Evolutionary conservation across 2,113 vertebrate genomes (phyloP).

Genomic region (Lagenorhynchus albirostris): DNA sequence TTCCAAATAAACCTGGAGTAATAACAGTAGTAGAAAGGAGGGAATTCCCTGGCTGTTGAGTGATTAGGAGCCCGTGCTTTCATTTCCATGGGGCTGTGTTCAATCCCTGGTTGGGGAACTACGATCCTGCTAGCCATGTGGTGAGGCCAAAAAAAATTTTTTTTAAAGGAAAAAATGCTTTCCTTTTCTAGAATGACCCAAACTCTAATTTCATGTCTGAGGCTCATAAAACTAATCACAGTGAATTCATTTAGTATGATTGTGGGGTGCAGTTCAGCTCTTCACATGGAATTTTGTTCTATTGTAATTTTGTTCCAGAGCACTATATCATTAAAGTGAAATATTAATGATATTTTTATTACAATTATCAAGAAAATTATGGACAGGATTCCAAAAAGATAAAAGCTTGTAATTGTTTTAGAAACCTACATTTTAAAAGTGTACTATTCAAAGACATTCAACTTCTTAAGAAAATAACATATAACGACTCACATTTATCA

Average conservation of each 20-base stretch:
- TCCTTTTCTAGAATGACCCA: slow-evolving; percentile 29
- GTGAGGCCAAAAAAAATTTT: neutral
- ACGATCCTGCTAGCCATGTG: neutral
- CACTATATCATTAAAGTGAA: slow-evolving; percentile 64
- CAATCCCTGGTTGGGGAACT: neutral
- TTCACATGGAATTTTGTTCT: slow-evolving; percentile 55
- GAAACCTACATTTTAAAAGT: neutral
- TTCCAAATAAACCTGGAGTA: neutral
- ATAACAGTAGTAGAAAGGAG: neutral
- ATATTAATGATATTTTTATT: slow-evolving; percentile 64
- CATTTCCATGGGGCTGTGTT: neutral
- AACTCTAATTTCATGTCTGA: slow-evolving; percentile 51
- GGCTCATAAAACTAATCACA: slow-evolving; percentile 45
- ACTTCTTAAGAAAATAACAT: slow-evolving; percentile 5
- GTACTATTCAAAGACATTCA: slow-evolving; percentile 35
- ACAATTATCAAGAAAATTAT: slow-evolving; percentile 54
- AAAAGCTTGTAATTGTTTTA: slow-evolving; percentile 14
- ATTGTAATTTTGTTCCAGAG: slow-evolving; percentile 66
- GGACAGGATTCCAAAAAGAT: slow-evolving; percentile 44
- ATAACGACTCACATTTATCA: slow-evolving; percentile 8
- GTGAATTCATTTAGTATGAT: slow-evolving; percentile 57
- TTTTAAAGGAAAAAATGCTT: slow-evolving; percentile 1
- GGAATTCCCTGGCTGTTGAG: neutral
- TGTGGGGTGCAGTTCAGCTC: neutral
- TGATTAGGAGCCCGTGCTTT: neutral